Base-by-base conservation (phyloP, 2,113 vertebrate genomes). In the Aleadryas rufinucha region DNA sequence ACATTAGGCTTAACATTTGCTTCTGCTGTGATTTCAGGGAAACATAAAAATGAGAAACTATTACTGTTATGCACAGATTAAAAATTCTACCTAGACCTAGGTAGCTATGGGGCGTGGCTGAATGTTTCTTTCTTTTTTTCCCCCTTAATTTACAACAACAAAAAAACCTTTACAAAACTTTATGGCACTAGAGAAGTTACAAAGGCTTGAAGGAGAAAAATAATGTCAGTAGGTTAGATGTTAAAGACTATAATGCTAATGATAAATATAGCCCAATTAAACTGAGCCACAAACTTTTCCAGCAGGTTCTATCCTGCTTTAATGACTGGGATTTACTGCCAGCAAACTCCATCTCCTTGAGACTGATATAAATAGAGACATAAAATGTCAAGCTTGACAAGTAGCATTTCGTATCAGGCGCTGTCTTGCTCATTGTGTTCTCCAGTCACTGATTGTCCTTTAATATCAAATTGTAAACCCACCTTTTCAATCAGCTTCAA, bases 371-470 rank as follows among this genome's bases (percentile, higher is more conserved):
- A 93, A 89, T 91, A 57, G 44, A 94, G 77, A 84, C 42, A 76
- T 84, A 72, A 87, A 95, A 91, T 91, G 77, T 93, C 81, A 89
- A 61, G 45, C 54, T 84, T 93, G 92, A 84, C 87, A 94, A 87
- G 77, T 5, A 84, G 59, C 84, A 65, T 87, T 96, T 95, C 68
- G 37, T 59, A 74, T 57, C n/a, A 72, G 84, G 45, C 4, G 2
- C 59, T 50, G 37, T 81, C 84, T 84, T 80, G 45, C 60, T 85
- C 64, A 31, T 35, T 52, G 60, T 84, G 47, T 92, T 79, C 72
- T 89, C 22, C 47, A 68, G 45, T 89, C 72, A 68, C 68, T 81
- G 64, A 50, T 61, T 90, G 75, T 90, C 71, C 92, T 88, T 66
- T 87, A 85, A 59, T 79, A 82, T 44, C 53, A 69, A 83, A 76